These are phyloP conservation scores for Coluber constrictor DNA, from an alignment of 2,797 vertebrate species.

Conservation along the genomic window DNA sequence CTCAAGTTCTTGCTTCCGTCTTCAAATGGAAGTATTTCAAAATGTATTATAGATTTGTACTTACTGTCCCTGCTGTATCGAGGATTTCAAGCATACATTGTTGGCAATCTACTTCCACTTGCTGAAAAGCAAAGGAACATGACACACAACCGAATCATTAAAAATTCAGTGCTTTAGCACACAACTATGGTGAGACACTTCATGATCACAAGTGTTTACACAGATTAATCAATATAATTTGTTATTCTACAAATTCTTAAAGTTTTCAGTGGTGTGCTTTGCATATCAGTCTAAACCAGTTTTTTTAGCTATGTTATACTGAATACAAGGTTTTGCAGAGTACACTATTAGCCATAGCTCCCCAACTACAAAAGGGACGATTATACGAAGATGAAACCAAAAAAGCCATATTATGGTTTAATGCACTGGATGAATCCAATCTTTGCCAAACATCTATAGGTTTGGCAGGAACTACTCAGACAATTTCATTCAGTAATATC, in stretches of 20 bases:
- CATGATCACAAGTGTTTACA: neutral
- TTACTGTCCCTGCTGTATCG: constrained; percentile 97
- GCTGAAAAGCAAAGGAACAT: constrained; percentile 70
- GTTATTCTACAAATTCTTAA: neutral
- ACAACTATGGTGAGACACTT: neutral
- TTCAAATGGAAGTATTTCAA: neutral
- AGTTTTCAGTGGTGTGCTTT: neutral
- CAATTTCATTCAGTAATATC: neutral
- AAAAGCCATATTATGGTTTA: neutral
- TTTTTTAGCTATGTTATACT: neutral
- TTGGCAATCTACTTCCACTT: constrained; percentile 98
- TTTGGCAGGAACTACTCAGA: neutral
- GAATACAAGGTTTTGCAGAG: neutral
- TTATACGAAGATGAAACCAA: neutral
- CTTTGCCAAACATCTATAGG: neutral
- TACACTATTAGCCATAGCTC: neutral
- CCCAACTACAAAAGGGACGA: neutral
- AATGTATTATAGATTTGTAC: constrained; percentile 53
- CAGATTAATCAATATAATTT: neutral
- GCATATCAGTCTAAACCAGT: neutral
- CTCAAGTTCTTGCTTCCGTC: neutral
- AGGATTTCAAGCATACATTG: constrained; percentile 99
- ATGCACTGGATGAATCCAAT: neutral
- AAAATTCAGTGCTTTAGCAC: neutral
- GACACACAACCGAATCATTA: neutral